Evolutionary conservation across 2,113 vertebrate genomes (phyloP).

Genomic region (Phaethornis superciliosus): DNA sequence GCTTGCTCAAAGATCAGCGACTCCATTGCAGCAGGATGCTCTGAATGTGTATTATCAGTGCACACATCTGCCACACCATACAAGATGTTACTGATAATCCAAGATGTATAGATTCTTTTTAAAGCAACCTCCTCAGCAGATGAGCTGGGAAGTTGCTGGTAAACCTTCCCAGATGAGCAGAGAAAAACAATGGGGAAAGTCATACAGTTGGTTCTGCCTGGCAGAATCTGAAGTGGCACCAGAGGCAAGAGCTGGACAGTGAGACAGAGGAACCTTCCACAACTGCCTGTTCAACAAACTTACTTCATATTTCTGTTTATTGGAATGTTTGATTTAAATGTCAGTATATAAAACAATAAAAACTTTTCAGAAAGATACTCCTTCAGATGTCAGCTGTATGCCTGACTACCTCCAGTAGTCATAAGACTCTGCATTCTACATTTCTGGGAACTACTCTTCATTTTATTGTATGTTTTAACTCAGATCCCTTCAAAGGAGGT

Average conservation of each 20-base stretch:
- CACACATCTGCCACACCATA: not conserved
- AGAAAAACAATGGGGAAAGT: not conserved
- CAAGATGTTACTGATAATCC: not conserved
- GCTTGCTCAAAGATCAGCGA: not conserved
- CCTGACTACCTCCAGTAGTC: not conserved
- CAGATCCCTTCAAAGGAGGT: not conserved
- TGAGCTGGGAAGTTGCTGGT: not conserved
- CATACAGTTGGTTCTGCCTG: not conserved
- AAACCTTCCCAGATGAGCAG: not conserved
- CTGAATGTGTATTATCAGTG: not conserved
- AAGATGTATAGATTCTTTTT: not conserved
- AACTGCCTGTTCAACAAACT: not conserved
- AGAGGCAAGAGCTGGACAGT: not conserved
- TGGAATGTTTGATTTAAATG: not conserved
- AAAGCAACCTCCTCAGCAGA: not conserved
- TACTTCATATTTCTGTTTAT: rapidly evolving
- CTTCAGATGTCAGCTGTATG: not conserved
- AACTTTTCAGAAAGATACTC: not conserved
- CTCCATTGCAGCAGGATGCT: not conserved
- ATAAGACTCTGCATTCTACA: not conserved
- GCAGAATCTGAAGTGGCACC: rapidly evolving
- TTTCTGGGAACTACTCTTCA: not conserved
- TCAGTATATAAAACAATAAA: not conserved
- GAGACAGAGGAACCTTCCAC: not conserved
- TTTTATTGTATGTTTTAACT: not conserved